These are phyloP conservation scores for Cotesia chilonis DNA, from an alignment of 1,140 invertebrate genomes.

Conservation along the genomic window DNA sequence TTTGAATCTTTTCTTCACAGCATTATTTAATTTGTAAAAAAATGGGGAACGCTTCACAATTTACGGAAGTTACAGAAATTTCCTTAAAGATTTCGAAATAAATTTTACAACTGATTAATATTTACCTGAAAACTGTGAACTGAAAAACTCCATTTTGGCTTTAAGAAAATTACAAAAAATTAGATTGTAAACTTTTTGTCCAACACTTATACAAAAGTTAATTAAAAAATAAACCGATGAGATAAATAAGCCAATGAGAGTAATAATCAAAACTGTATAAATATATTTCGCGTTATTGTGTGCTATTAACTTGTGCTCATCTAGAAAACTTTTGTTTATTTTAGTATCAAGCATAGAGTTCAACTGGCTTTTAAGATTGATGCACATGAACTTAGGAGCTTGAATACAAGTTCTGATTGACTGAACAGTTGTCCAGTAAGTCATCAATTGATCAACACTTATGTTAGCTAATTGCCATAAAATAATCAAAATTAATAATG, in stretches of 20 bases:
- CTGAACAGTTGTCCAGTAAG: constrained; percentile 75
- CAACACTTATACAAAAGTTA: constrained; percentile 81
- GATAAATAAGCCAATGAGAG: constrained; percentile 66
- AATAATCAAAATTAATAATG: no score
- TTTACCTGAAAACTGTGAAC: constrained; percentile 79
- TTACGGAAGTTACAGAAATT: no score
- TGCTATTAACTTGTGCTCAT: no score
- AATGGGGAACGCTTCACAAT: no score
- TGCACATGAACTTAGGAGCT: constrained; percentile 8
- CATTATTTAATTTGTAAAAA: no score
- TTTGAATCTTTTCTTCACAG: no score
- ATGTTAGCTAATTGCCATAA: constrained; percentile 65
- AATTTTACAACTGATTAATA: constrained; percentile 3
- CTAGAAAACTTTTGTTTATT: no score
- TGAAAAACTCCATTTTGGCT: constrained; percentile 86
- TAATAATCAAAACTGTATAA: constrained; percentile 56
- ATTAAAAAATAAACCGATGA: constrained; percentile 77
- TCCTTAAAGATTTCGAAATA: no score
- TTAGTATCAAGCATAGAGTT: constrained; percentile 36
- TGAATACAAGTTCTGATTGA: constrained; percentile 49
- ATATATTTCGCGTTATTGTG: constrained; percentile 55
- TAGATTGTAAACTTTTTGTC: constrained; percentile 79
- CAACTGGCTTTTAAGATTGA: constrained; percentile 47
- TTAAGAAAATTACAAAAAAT: constrained; percentile 84
- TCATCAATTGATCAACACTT: constrained; percentile 81